Percentiles rank a stretch among this genome's conserved stretches.
Evolutionary conservation across 2,113 vertebrate genomes (phyloP).

Genomic region (Sardina pilchardus): DNA sequence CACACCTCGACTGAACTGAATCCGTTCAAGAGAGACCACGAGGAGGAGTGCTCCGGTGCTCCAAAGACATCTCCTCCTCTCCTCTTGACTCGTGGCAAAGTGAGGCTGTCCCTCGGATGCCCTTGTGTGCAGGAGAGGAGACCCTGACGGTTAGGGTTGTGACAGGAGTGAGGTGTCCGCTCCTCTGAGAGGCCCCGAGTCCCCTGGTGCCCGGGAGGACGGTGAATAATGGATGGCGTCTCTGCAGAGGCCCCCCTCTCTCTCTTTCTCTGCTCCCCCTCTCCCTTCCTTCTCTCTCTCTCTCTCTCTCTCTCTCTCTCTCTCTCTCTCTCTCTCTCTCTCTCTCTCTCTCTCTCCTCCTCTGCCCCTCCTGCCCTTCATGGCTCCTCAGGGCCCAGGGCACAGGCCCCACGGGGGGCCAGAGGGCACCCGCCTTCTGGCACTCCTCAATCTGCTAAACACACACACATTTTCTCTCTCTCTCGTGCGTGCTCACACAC

Average conservation of each 20-base stretch:
- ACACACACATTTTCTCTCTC: not conserved
- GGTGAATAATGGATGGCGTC: not conserved
- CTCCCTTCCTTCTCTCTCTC: too few relatives aligned
- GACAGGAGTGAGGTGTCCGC: not conserved
- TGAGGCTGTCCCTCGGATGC: not conserved
- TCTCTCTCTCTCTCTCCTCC: too few relatives aligned
- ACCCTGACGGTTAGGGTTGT: not conserved
- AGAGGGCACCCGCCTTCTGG: not conserved
- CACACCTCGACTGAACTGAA: not conserved
- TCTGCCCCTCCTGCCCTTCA: not conserved
- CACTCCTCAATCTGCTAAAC: not conserved
- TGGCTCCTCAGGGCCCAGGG: not conserved
- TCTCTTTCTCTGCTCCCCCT: too few relatives aligned
- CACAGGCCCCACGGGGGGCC: not conserved
- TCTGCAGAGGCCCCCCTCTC: not conserved
- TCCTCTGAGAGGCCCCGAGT: not conserved
- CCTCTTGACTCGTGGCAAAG: not conserved
- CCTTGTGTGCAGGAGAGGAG: not conserved
- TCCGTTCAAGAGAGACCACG: not conserved
- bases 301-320: too few relatives aligned
- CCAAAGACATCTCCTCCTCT: not conserved
- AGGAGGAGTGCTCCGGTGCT: not conserved
- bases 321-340: too few relatives aligned
- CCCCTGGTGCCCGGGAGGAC: not conserved
- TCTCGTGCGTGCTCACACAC: not conserved